Percentiles rank a stretch among this genome's conserved stretches.
phyloP scores from a whole-genome alignment of 53 echinoderm and acorn worm genomes.

The Mesocentrotus franciscanus region DNA sequence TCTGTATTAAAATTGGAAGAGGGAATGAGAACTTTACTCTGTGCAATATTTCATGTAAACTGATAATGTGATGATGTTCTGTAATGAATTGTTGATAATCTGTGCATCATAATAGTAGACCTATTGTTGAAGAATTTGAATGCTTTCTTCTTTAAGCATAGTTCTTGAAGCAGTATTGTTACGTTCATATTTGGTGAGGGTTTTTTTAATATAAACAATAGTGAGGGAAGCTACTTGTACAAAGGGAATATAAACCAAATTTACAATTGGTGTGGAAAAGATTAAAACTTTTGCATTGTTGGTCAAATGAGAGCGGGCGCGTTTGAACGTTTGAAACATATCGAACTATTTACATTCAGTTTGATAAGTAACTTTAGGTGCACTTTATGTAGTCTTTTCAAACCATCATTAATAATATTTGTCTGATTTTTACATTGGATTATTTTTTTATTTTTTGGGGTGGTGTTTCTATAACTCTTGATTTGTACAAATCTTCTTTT shows the following conservation, averaged over 20 bases:
- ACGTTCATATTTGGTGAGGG: too few species aligned
- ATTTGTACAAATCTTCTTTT: not conserved
- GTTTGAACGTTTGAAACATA: not conserved
- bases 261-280: too few species aligned
- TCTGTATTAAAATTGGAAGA: not conserved
- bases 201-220: too few species aligned
- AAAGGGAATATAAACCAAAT: too few species aligned
- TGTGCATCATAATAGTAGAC: too few species aligned
- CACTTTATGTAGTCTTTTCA: not conserved
- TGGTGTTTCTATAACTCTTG: not conserved
- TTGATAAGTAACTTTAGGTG: not conserved
- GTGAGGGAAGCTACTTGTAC: too few species aligned
- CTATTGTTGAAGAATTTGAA: too few species aligned
- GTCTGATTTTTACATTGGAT: not conserved
- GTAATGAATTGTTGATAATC: not conserved
- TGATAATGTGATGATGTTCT: not conserved
- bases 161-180: too few species aligned
- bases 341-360: not conserved
- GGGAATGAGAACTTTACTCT: not conserved
- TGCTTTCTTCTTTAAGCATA: too few species aligned
- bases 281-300: too few species aligned
- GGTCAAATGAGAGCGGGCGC: too few species aligned
- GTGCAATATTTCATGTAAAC: slow-evolving; percentile 11
- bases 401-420: not conserved
- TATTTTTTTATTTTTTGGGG: not conserved